Conservation (phyloP, 2,113 vertebrate genomes). For the Hymenochirus boettgeri region DNA sequence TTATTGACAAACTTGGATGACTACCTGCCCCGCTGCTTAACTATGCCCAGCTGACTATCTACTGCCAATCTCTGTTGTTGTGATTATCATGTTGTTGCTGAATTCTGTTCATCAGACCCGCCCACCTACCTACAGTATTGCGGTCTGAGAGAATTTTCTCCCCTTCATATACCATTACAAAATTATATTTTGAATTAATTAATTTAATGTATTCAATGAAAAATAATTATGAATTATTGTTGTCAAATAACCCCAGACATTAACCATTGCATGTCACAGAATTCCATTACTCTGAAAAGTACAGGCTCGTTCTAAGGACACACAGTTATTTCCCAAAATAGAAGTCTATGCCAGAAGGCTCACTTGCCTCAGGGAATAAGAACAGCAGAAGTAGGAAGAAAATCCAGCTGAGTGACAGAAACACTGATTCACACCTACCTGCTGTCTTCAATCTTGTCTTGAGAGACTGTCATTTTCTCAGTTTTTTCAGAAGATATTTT, state of each 20-base stretch:
- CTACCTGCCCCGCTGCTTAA: too few species aligned
- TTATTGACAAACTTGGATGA: too few species aligned
- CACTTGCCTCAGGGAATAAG: conserved; percentile 16
- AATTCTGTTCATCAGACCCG: too few species aligned
- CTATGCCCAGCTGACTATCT: too few species aligned
- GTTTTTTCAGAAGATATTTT: conserved; percentile 53
- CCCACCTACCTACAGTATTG: too few species aligned
- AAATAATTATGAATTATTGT: background rate
- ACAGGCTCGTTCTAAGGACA: conserved; percentile 29
- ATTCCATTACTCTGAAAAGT: background rate
- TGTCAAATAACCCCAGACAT: conserved; percentile 1
- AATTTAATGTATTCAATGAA: too few species aligned
- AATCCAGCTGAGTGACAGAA: conserved; percentile 47
- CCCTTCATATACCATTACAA: too few species aligned
- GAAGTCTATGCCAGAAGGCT: background rate
- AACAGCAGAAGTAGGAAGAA: conserved; percentile 29
- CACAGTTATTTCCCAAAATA: conserved; percentile 13
- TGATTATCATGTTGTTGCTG: too few species aligned
- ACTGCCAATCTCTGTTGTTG: too few species aligned
- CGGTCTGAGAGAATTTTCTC: too few species aligned
- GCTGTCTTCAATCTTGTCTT: conserved; percentile 54
- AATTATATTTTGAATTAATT: too few species aligned
- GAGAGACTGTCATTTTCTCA: conserved; percentile 53
- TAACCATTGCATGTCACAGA: conserved; percentile 1
- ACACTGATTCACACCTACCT: conserved; percentile 56